phyloP scores from a whole-genome alignment of 53 echinoderm and acorn worm species.

The Stichopus horrens region DNA sequence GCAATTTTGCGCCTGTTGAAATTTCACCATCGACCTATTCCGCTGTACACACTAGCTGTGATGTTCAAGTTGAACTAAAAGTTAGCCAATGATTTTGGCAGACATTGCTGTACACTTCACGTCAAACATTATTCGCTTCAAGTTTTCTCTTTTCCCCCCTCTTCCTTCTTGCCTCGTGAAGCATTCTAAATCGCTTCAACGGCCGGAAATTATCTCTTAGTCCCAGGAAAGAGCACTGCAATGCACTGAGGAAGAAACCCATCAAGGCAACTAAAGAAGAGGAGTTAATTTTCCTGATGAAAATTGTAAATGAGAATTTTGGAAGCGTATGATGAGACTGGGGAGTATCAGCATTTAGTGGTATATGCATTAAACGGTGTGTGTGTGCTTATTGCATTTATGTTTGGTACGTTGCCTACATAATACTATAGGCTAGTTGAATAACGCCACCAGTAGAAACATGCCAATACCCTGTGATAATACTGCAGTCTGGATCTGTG shows the following conservation, averaged over 20 bases:
- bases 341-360: no score
- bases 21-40: no score
- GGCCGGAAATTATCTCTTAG: not conserved
- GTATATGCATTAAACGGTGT: not conserved
- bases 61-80: not conserved
- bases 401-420: no score
- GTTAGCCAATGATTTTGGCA: not conserved
- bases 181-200: not conserved
- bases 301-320: not conserved
- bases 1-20: no score
- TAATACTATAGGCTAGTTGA: no score
- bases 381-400: not conserved
- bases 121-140: not conserved
- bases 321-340: not conserved
- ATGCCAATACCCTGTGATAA: no score
- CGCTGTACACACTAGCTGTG: no score
- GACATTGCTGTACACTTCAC: not conserved
- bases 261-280: not conserved
- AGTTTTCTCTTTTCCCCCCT: not conserved
- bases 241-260: not conserved
- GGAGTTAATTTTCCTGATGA: not conserved
- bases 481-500: no score
- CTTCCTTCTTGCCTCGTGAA: not conserved
- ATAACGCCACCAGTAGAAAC: no score
- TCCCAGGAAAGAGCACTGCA: not conserved